Evolutionary conservation across 2,888 invertebrate genomes (phyloP).

Genomic region (Melangyna quadrimaculata): DNA sequence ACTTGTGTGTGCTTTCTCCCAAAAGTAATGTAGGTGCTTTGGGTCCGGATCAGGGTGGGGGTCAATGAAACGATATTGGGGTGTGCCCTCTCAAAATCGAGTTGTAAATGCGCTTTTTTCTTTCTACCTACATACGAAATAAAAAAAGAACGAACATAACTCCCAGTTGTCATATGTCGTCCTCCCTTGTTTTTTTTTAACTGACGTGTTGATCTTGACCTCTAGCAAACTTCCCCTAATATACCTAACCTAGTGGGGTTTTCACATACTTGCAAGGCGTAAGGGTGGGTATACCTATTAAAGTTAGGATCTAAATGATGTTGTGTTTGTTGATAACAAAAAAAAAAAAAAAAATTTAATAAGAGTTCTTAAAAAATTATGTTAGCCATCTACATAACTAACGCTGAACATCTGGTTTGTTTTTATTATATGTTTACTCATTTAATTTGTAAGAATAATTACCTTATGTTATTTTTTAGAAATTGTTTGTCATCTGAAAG

Average conservation of each 20-base stretch:
- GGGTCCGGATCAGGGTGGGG: constrained; percentile 17
- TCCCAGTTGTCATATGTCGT: neutral
- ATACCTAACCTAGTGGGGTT: neutral
- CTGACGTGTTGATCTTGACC: constrained; percentile 59
- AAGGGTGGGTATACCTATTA: neutral
- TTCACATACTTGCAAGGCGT: neutral
- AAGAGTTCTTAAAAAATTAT: too few species aligned
- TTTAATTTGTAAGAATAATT: too few species aligned
- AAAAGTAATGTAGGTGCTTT: neutral
- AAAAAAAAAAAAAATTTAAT: too few species aligned
- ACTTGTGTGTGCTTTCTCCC: constrained; percentile 57
- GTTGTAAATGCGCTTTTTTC: constrained; percentile 9
- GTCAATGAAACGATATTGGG: constrained; percentile 55
- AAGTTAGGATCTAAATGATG: neutral
- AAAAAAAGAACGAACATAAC: neutral
- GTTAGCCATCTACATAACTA: too few species aligned
- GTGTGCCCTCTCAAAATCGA: constrained; percentile 14
- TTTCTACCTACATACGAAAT: neutral
- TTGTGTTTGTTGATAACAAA: neutral
- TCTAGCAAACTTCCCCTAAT: neutral
- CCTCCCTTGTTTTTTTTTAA: neutral
- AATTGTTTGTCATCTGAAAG: too few species aligned
- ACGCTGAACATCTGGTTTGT: too few species aligned
- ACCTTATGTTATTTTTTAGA: too few species aligned
- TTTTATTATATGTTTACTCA: too few species aligned